phyloP scores from a whole-genome alignment of 30 jellyfish, hydroid and myxozoan species.

The Phacellophora camtschatica region DNA sequence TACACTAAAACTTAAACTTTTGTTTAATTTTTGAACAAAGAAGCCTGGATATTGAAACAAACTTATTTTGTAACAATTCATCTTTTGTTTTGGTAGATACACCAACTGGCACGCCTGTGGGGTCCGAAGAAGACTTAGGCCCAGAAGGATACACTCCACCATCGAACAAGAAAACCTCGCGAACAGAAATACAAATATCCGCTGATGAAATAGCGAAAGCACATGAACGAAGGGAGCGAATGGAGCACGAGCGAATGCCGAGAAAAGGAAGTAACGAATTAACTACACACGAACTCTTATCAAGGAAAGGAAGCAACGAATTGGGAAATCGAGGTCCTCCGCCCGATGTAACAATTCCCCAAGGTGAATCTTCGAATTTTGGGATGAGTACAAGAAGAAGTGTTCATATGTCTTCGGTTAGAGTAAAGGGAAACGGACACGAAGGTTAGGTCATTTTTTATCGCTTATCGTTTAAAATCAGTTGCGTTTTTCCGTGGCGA shows the following conservation, averaged over 20 bases:
- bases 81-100: neutral
- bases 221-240: conserved; percentile 13
- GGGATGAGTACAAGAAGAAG: conserved; percentile 68
- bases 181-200: conserved; percentile 28
- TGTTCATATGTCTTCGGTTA: conserved; percentile 82
- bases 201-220: conserved; percentile 36
- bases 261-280: conserved; percentile 48
- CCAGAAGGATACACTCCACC: conserved; percentile 54
- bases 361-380: conserved; percentile 68
- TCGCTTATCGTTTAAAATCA: neutral
- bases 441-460: conserved; percentile 59
- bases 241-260: neutral
- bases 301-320: conserved; percentile 49
- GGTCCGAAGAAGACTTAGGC: conserved; percentile 83
- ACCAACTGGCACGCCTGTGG: conserved; percentile 85
- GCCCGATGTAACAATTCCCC: conserved; percentile 89
- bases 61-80: neutral
- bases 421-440: conserved; percentile 42
- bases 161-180: neutral
- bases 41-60: no score
- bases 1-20: no score
- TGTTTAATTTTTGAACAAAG: no score
- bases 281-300: no score
- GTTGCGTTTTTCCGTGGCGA: no score
- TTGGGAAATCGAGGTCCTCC: conserved; percentile 75